Conservation (phyloP, 2,888 invertebrate genomes). For the Mantis religiosa region DNA sequence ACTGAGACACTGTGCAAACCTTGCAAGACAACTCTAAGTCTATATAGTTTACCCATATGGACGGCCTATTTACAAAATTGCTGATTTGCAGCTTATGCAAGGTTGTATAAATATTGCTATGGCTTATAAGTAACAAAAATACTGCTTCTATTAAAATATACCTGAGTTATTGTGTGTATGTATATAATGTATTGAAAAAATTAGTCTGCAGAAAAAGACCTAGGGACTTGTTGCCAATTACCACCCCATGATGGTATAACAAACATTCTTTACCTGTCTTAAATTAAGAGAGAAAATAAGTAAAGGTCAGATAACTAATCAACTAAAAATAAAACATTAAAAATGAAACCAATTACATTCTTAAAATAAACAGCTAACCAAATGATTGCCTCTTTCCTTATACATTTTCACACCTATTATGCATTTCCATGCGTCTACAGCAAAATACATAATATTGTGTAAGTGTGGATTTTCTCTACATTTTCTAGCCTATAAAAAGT, state of each 20-base stretch:
- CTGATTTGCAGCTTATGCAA: neutral
- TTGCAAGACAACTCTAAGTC: neutral
- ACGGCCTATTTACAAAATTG: slow-evolving; percentile 15
- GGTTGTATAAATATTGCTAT: neutral
- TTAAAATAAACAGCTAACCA: slow-evolving; percentile 20
- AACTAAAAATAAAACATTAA: slow-evolving; percentile 5
- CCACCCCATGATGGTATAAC: slow-evolving; percentile 18
- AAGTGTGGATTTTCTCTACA: slow-evolving; percentile 27
- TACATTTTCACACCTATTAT: slow-evolving; percentile 27
- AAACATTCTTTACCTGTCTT: neutral
- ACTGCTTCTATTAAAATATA: slow-evolving; percentile 26
- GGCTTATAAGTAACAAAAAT: slow-evolving; percentile 17
- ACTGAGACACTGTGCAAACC: no score
- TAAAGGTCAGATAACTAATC: neutral
- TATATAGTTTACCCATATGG: slow-evolving; percentile 1
- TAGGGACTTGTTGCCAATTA: neutral
- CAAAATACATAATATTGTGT: slow-evolving; percentile 32
- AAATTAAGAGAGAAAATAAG: neutral
- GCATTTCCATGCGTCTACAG: slow-evolving; percentile 28
- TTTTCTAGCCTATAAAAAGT: slow-evolving; percentile 34
- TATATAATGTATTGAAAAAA: slow-evolving; percentile 10
- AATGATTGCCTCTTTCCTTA: slow-evolving; percentile 29
- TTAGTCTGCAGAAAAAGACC: neutral
- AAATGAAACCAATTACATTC: slow-evolving; percentile 16
- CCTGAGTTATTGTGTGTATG: slow-evolving; percentile 26